phyloP scores from a whole-genome alignment of 2,797 vertebrate species.

The Menidia menidia region DNA sequence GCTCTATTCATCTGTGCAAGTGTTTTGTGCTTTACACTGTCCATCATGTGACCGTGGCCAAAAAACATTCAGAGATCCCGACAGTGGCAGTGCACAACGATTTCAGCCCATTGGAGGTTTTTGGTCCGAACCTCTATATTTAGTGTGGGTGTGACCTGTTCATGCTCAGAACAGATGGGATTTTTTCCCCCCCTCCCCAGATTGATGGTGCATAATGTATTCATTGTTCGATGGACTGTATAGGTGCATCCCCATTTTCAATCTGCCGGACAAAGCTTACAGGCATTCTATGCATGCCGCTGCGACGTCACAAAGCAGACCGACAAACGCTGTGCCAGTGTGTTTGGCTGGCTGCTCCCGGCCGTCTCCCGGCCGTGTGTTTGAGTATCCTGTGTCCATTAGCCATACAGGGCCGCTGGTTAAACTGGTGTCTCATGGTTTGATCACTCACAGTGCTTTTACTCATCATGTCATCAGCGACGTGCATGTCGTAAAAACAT shows the following conservation, averaged over 20 bases:
- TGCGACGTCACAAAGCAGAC: constrained; percentile 66
- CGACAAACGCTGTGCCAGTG: constrained; percentile 34
- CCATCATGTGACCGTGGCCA: constrained; percentile 55
- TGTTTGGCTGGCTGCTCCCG: constrained; percentile 37
- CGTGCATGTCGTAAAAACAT: constrained; percentile 26
- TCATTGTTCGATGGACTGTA: constrained; percentile 33
- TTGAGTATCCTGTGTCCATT: constrained; percentile 23
- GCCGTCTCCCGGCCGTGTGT: constrained; percentile 6
- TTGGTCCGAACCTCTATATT: constrained; percentile 10
- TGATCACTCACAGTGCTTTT: no score
- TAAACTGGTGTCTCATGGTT: constrained; percentile 10
- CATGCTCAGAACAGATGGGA: neutral
- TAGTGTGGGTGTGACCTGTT: constrained; percentile 2
- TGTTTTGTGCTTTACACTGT: constrained; percentile 43
- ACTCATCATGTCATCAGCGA: constrained; percentile 5
- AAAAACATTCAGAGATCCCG: constrained; percentile 38
- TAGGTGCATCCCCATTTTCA: constrained; percentile 46
- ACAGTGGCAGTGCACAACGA: constrained; percentile 24
- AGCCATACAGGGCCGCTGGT: constrained; percentile 13
- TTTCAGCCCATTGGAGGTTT: constrained; percentile 3
- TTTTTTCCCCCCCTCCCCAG: neutral
- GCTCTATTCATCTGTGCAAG: constrained; percentile 65
- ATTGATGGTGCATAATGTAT: constrained; percentile 12
- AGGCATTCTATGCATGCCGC: constrained; percentile 70
- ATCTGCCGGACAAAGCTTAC: constrained; percentile 61